Evolutionary conservation across 2,113 vertebrate species (phyloP).

Genomic region (Vidua chalybeata): DNA sequence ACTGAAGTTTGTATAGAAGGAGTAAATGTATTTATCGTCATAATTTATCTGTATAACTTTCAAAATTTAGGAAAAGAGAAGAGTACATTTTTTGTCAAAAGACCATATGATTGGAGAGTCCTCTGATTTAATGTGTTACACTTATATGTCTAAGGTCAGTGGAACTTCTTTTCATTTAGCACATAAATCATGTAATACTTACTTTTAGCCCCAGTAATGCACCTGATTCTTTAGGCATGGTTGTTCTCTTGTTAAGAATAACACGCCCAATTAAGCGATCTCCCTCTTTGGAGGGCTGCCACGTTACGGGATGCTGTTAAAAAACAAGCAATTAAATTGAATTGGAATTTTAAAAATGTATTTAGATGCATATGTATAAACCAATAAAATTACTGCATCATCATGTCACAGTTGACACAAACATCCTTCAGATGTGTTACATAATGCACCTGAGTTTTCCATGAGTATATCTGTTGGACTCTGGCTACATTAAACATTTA

Average conservation of each 20-base stretch:
- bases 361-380: neutral
- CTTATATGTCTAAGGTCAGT: neutral
- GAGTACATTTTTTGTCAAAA: neutral
- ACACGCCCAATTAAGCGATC: constrained; percentile 97
- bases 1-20: neutral
- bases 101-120: neutral
- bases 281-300: constrained; percentile 98
- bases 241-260: constrained; percentile 95
- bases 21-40: neutral
- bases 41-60: neutral
- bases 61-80: neutral
- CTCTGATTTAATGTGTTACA: neutral
- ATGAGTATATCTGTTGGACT: neutral
- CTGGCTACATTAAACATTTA: neutral
- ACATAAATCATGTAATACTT: constrained; percentile 43
- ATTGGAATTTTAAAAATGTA: neutral
- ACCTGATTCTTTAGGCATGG: constrained; percentile 94
- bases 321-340: neutral
- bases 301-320: constrained; percentile 92
- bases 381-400: neutral
- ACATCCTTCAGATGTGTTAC: neutral
- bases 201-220: constrained; percentile 95
- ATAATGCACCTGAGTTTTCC: neutral
- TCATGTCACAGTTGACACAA: neutral
- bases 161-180: neutral